Percentiles rank a stretch among this genome's conserved stretches.
Evolutionary conservation across 1,140 invertebrate genomes (phyloP).

Genomic region (Diorhabda carinulata): DNA sequence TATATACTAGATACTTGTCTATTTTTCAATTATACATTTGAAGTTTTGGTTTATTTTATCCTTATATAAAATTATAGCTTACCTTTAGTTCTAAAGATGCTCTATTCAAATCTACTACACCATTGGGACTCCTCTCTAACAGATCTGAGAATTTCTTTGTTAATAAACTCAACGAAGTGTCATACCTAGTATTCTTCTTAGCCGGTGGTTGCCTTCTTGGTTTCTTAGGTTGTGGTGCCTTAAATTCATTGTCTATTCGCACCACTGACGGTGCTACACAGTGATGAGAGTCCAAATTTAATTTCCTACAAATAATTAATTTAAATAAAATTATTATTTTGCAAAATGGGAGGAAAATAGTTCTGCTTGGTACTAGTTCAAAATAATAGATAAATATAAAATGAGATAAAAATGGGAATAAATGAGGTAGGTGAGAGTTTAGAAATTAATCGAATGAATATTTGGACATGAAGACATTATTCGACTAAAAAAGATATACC

Average conservation of each 20-base stretch:
- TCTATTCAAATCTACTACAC: constrained; percentile 84
- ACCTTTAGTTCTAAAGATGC: constrained; percentile 88
- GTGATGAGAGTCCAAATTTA: constrained; percentile 62
- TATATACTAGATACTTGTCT: too few species aligned
- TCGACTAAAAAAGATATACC: too few species aligned
- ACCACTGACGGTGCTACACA: constrained; percentile 46
- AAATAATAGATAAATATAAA: too few species aligned
- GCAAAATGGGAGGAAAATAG: too few species aligned
- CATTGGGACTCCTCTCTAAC: constrained; percentile 81
- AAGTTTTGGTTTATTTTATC: too few species aligned
- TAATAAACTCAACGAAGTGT: constrained; percentile 87
- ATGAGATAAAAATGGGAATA: too few species aligned
- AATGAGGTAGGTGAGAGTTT: too few species aligned
- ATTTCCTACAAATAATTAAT: constrained; percentile 52
- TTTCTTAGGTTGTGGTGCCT: constrained; percentile 57
- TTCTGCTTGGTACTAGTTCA: too few species aligned
- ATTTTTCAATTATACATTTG: too few species aligned
- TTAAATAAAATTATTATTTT: too few species aligned
- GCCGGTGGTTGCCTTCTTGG: constrained; percentile 51
- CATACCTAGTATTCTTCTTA: constrained; percentile 63
- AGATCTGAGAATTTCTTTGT: constrained; percentile 91
- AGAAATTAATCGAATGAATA: too few species aligned
- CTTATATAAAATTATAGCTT: background rate
- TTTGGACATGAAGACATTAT: too few species aligned
- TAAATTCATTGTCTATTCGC: constrained; percentile 58